Percentiles rank a stretch among this genome's conserved stretches.
phyloP scores from a whole-genome alignment of 2,888 invertebrate genomes.

The Baccha elongata region DNA sequence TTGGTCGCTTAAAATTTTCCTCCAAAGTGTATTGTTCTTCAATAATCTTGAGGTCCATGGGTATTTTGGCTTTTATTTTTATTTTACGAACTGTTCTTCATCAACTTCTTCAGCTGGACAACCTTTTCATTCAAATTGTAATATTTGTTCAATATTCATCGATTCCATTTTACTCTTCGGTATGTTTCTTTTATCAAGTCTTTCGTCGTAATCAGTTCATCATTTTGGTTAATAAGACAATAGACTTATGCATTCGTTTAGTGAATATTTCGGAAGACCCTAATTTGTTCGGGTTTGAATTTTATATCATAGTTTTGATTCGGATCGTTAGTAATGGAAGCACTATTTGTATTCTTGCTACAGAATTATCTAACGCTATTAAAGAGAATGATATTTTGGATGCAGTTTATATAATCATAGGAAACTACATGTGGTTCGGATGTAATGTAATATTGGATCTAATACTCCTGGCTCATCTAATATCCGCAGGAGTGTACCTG shows the following conservation, averaged over 20 bases:
- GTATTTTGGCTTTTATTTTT: background rate
- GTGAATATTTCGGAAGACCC: background rate
- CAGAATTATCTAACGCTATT: background rate
- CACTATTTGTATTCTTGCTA: background rate
- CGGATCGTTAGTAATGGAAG: background rate
- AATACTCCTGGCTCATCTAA: background rate
- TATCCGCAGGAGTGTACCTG: background rate
- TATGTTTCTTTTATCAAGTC: background rate
- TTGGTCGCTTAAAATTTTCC: background rate
- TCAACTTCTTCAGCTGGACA: background rate
- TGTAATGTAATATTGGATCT: background rate
- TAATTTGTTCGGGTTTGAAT: background rate
- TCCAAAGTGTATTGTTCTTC: background rate
- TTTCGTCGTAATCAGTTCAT: background rate
- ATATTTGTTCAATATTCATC: background rate
- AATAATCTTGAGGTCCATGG: background rate
- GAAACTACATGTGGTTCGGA: slow-evolving; percentile 5
- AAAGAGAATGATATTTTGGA: background rate
- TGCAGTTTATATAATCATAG: background rate
- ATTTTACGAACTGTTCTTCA: background rate
- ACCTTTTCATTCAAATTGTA: background rate
- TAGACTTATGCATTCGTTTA: background rate
- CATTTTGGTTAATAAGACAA: background rate
- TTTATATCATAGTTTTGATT: background rate
- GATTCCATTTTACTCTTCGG: background rate